A percentile compares a stretch with the other conserved stretches of the same genome.
Evolutionary conservation across 2,797 vertebrate genomes (phyloP).

Genomic region (Geotrypetes seraphini): DNA sequence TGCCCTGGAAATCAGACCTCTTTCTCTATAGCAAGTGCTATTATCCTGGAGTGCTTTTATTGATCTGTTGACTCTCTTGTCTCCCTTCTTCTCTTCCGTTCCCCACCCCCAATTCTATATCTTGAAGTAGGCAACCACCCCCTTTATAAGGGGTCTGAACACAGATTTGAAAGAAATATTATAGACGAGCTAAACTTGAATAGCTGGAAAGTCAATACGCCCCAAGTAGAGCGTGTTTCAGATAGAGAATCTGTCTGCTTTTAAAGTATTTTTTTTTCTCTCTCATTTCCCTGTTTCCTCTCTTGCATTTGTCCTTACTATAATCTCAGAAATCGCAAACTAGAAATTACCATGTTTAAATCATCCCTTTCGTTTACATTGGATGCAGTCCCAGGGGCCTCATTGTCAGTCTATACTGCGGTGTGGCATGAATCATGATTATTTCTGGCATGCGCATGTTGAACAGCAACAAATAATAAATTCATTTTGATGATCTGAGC

Average conservation of each 20-base stretch:
- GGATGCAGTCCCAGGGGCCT: too few relatives aligned
- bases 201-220: constrained; percentile 11
- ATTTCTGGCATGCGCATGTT: too few relatives aligned
- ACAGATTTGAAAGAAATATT: constrained; percentile 32
- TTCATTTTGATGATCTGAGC: too few relatives aligned
- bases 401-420: too few relatives aligned
- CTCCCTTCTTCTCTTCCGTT: constrained; percentile 38
- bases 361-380: too few relatives aligned
- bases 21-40: constrained; percentile 40
- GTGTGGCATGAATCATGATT: too few relatives aligned
- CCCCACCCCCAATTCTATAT: constrained; percentile 1
- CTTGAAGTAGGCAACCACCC: constrained; percentile 18
- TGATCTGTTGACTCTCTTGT: constrained; percentile 57
- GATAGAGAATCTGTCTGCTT: constrained; percentile 11
- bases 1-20: constrained; percentile 29
- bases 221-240: constrained; percentile 1
- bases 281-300: not conserved
- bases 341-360: too few relatives aligned
- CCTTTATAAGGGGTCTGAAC: constrained; percentile 18
- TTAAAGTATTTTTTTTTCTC: constrained; percentile 2
- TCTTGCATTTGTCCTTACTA: not conserved
- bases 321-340: too few relatives aligned
- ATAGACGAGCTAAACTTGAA: constrained; percentile 25
- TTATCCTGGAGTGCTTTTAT: constrained; percentile 69
- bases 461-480: too few relatives aligned